phyloP scores from a whole-genome alignment of 1,140 invertebrate species.

The Plectrocnemia conspersa region DNA sequence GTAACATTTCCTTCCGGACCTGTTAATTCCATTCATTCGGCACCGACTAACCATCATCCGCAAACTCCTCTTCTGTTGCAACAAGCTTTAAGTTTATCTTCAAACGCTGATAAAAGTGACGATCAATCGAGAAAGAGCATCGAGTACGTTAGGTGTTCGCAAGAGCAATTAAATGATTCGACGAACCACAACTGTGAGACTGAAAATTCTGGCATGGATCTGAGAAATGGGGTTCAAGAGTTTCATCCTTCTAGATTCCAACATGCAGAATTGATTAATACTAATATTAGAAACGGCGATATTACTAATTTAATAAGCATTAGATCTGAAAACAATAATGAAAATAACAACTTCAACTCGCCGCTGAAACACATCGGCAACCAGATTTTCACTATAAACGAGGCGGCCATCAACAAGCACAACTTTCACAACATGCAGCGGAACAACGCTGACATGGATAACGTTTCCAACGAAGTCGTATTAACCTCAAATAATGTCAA shows the following conservation, averaged over 20 bases:
- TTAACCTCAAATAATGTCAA: conserved; percentile 27
- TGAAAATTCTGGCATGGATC: conserved; percentile 26
- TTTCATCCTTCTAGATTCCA: conserved; percentile 27
- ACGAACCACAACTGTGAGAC: conserved; percentile 19
- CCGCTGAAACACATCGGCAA: conserved; percentile 25
- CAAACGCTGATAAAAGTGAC: conserved; percentile 23
- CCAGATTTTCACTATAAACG: conserved; percentile 21
- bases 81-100: conserved; percentile 25
- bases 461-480: conserved; percentile 27
- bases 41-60: conserved; percentile 9
- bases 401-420: conserved; percentile 9
- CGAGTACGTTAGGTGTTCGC: conserved; percentile 25
- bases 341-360: conserved; percentile 17
- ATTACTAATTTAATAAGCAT: conserved; percentile 21
- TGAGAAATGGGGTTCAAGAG: conserved; percentile 32
- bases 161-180: conserved; percentile 18
- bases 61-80: conserved; percentile 22
- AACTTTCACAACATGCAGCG: conserved; percentile 22
- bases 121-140: conserved; percentile 16
- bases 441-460: conserved; percentile 6
- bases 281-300: conserved; percentile 29
- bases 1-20: conserved; percentile 20
- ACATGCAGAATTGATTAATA: conserved; percentile 25
- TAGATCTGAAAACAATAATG: conserved; percentile 18
- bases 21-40: conserved; percentile 14